Evolutionary conservation across 2,888 invertebrate genomes (phyloP).

Genomic region (Congeria kusceri): DNA sequence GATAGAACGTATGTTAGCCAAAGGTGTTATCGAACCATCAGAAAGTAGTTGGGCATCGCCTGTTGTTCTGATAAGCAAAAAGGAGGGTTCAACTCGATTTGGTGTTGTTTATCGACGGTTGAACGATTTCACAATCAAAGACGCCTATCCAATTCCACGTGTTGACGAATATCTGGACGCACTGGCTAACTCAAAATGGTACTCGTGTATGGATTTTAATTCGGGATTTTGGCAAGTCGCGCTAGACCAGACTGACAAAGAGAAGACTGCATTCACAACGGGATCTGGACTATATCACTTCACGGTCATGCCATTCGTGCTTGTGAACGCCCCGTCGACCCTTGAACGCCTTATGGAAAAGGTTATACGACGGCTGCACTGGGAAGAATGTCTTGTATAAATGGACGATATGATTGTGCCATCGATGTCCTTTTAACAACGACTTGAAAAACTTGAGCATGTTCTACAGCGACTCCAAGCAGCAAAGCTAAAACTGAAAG

Average conservation of each 20-base stretch:
- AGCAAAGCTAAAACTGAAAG: too few species aligned
- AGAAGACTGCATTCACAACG: slow-evolving; percentile 56
- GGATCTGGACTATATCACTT: not conserved
- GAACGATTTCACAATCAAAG: slow-evolving; percentile 38
- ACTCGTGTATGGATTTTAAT: slow-evolving; percentile 44
- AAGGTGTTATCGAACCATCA: slow-evolving; percentile 34
- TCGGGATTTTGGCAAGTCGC: slow-evolving; percentile 55
- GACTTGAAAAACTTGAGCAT: too few species aligned
- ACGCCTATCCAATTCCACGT: slow-evolving; percentile 47
- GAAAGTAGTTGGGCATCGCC: slow-evolving; percentile 47
- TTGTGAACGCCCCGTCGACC: too few species aligned
- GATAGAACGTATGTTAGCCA: slow-evolving; percentile 36
- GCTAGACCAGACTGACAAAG: slow-evolving; percentile 32
- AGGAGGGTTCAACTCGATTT: slow-evolving; percentile 47
- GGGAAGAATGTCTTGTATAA: slow-evolving; percentile 13
- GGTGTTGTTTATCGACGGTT: slow-evolving; percentile 34
- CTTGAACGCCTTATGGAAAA: too few species aligned
- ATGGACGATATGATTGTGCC: slow-evolving; percentile 35
- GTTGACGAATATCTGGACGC: slow-evolving; percentile 54
- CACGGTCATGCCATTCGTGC: too few species aligned
- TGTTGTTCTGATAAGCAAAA: slow-evolving; percentile 53
- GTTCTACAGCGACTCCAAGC: too few species aligned
- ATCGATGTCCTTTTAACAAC: not conserved
- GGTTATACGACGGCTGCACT: too few species aligned
- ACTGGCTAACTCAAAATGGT: slow-evolving; percentile 40